phyloP scores from a whole-genome alignment of 2,888 invertebrate species.

The Macrostomum cliftonense region DNA sequence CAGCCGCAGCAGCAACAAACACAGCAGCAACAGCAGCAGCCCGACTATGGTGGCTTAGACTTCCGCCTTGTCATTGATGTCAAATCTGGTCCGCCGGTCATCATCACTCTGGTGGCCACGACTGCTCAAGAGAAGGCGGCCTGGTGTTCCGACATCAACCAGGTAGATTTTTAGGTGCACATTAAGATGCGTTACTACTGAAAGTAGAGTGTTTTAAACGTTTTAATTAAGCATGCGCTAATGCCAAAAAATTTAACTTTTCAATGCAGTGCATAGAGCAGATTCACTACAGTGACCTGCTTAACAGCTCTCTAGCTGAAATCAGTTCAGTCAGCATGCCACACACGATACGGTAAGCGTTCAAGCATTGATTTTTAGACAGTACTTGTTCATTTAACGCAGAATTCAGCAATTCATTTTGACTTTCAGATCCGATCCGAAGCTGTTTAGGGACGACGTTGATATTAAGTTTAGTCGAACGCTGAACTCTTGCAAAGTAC shows the following conservation, averaged over 20 bases:
- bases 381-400: too few species aligned
- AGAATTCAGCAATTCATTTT: neutral
- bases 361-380: too few species aligned
- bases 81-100: slow-evolving; percentile 49
- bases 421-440: slow-evolving; percentile 51
- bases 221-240: too few species aligned
- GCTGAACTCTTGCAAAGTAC: slow-evolving; percentile 67
- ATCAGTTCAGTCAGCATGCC: slow-evolving; percentile 56
- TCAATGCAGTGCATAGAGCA: slow-evolving; percentile 77
- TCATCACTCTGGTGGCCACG: slow-evolving; percentile 48
- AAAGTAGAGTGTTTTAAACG: too few species aligned
- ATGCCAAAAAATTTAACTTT: too few species aligned
- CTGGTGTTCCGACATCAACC: slow-evolving; percentile 76
- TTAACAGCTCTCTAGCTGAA: slow-evolving; percentile 51
- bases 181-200: too few species aligned
- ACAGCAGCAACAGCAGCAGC: too few species aligned
- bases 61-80: slow-evolving; percentile 54
- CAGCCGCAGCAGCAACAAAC: too few species aligned
- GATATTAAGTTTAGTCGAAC: slow-evolving; percentile 66
- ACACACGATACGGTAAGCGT: slow-evolving; percentile 31
- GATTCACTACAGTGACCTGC: slow-evolving; percentile 65
- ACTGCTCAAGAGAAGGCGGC: slow-evolving; percentile 71
- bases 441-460: slow-evolving; percentile 70
- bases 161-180: too few species aligned
- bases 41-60: slow-evolving; percentile 46